Conservation (phyloP, 2,113 vertebrate genomes). For the Heteronetta atricapilla region DNA sequence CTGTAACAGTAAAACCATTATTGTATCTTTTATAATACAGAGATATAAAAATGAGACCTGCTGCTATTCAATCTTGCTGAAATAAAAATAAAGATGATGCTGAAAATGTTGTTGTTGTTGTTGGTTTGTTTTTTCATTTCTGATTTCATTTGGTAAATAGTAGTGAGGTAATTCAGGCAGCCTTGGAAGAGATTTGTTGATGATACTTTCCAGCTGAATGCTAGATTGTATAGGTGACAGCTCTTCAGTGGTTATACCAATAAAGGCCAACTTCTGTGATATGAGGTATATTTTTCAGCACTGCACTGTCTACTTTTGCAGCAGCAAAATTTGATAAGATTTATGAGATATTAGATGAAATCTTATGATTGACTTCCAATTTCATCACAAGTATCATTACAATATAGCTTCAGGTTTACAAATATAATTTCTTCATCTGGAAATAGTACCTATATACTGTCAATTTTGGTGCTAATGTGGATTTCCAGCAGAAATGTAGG, state of each 20-base stretch:
- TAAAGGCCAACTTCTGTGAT: neutral
- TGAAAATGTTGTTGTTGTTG: neutral
- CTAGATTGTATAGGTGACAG: neutral
- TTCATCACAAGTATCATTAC: neutral
- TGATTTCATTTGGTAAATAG: neutral
- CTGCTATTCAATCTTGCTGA: neutral
- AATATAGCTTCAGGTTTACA: conserved; percentile 34
- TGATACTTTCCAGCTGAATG: neutral
- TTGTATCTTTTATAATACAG: neutral
- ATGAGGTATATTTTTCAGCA: neutral
- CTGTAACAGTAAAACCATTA: neutral
- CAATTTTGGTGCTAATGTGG: neutral
- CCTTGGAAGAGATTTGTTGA: neutral
- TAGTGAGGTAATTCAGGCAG: neutral
- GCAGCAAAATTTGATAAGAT: neutral
- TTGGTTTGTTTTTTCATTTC: neutral
- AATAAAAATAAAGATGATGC: neutral
- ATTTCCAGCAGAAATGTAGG: conserved; percentile 9
- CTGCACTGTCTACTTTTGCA: neutral
- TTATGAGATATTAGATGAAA: neutral
- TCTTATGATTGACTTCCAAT: neutral
- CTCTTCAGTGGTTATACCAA: neutral
- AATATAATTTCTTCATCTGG: conserved; percentile 29
- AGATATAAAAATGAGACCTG: neutral
- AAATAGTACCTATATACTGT: conserved; percentile 1